Evolutionary conservation across 2,797 vertebrate species (phyloP).

Genomic region (Hypotaenidia okinawae): DNA sequence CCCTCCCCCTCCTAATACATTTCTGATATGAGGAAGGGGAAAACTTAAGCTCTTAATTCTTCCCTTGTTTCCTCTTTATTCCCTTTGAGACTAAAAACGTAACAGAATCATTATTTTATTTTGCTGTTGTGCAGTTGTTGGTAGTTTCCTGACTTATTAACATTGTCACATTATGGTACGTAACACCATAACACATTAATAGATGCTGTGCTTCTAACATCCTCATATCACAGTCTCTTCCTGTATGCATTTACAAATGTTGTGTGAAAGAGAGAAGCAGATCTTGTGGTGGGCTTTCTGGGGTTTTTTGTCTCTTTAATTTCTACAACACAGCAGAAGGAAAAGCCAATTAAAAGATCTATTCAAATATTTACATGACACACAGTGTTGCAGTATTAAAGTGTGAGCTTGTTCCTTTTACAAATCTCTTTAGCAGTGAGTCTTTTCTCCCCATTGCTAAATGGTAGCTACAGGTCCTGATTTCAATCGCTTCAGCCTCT

Average conservation of each 20-base stretch:
- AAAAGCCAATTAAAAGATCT: conserved; percentile 57
- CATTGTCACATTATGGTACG: neutral
- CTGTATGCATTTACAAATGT: neutral
- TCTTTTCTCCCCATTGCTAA: neutral
- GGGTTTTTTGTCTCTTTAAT: neutral
- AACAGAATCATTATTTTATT: neutral
- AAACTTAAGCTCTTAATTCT: neutral
- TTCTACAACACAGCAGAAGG: neutral
- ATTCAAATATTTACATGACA: conserved; percentile 57
- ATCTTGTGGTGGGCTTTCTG: neutral
- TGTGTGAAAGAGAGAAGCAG: neutral
- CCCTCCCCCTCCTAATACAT: neutral
- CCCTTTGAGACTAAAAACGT: neutral
- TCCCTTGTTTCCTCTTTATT: neutral
- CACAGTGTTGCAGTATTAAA: neutral
- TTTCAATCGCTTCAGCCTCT: neutral
- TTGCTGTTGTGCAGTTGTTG: neutral
- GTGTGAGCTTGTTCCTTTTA: neutral
- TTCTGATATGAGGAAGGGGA: neutral
- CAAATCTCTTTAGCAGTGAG: conserved; percentile 1
- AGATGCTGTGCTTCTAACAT: neutral
- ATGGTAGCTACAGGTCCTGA: neutral
- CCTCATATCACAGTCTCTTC: neutral
- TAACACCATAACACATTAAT: neutral
- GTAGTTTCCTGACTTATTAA: neutral